Evolutionary conservation across 2,797 vertebrate genomes (phyloP).

Genomic region (Melopsittacus undulatus): DNA sequence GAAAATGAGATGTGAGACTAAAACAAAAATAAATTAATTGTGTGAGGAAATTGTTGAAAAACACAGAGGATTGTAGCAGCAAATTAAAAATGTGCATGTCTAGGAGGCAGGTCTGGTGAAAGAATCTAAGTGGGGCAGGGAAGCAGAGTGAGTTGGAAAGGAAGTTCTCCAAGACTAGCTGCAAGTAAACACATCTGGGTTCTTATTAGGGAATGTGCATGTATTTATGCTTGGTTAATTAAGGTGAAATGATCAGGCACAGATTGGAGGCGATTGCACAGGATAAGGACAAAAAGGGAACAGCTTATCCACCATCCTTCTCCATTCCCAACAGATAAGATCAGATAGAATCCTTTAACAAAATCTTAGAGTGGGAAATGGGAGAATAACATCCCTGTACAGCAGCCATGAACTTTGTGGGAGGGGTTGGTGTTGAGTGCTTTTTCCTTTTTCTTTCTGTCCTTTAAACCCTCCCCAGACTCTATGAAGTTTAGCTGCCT

Average conservation of each 20-base stretch:
- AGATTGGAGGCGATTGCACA: not conserved
- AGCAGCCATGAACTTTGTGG: not conserved
- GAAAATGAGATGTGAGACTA: not conserved
- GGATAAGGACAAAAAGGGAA: not conserved
- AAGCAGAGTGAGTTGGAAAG: not conserved
- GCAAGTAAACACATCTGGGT: not conserved
- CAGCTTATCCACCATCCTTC: not conserved
- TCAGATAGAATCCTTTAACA: not conserved
- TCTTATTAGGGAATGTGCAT: not conserved
- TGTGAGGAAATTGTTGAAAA: not conserved
- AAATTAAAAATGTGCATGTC: not conserved
- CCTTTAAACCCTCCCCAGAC: not conserved
- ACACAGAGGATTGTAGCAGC: not conserved
- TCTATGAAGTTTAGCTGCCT: not conserved
- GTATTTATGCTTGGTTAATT: conserved; percentile 16
- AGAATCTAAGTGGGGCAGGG: not conserved
- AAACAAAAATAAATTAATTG: not conserved
- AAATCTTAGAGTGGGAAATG: not conserved
- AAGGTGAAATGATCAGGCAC: not conserved
- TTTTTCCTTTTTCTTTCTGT: not conserved
- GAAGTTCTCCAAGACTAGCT: not conserved
- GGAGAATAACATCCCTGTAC: not conserved
- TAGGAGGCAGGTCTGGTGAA: not conserved
- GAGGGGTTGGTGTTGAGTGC: not conserved
- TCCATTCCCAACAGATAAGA: not conserved